Percentiles rank a stretch among this genome's conserved stretches.
phyloP scores from a whole-genome alignment of 2,113 vertebrate species.

The Spea bombifrons region DNA sequence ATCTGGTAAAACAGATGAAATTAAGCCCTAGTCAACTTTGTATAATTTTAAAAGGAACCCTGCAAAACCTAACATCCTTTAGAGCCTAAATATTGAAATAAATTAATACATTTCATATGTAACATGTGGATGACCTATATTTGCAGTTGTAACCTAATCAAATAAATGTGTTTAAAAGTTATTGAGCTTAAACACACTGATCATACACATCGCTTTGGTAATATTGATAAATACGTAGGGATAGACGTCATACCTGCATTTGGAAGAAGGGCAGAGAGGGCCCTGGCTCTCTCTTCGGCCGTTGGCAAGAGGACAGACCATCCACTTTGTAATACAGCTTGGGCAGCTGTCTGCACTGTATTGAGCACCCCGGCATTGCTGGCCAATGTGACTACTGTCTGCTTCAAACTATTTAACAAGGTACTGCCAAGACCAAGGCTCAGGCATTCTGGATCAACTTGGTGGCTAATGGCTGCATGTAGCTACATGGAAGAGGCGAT shows the following conservation, averaged over 20 bases:
- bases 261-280: slow-evolving; percentile 88
- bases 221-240: too few species aligned
- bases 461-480: slow-evolving; percentile 94
- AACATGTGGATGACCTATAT: too few species aligned
- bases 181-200: too few species aligned
- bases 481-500: slow-evolving; percentile 67
- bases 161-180: too few species aligned
- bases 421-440: slow-evolving; percentile 86
- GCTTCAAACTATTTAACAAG: slow-evolving; percentile 92
- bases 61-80: neutral
- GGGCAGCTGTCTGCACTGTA: slow-evolving; percentile 87
- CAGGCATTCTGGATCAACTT: slow-evolving; percentile 90
- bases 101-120: too few species aligned
- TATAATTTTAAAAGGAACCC: too few species aligned
- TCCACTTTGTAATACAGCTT: slow-evolving; percentile 92
- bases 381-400: slow-evolving; percentile 88
- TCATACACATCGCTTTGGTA: too few species aligned
- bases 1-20: neutral
- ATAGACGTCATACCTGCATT: slow-evolving; percentile 74
- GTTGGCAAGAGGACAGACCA: slow-evolving; percentile 96
- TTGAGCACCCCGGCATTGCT: slow-evolving; percentile 92
- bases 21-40: too few species aligned
- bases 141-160: too few species aligned
- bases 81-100: neutral
- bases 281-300: slow-evolving; percentile 89